Conservation (phyloP, 2,797 vertebrate genomes). For the Moxostoma hubbsi region DNA sequence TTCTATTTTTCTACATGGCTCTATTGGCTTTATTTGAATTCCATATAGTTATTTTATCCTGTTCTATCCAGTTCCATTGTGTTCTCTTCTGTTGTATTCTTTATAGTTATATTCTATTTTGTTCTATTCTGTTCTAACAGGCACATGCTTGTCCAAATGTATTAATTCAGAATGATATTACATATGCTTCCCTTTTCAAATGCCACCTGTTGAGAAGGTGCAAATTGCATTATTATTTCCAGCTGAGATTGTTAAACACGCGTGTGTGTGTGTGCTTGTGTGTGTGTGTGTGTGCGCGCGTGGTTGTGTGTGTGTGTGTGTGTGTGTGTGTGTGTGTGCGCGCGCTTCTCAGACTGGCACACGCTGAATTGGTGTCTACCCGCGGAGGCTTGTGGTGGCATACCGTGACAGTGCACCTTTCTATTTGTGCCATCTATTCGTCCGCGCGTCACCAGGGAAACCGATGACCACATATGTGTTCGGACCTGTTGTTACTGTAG, state of each 20-base stretch:
- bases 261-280: background rate
- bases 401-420: constrained; percentile 42
- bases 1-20: too few species aligned
- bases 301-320: constrained; percentile 22
- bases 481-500: constrained; percentile 23
- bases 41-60: too few species aligned
- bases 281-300: background rate
- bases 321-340: background rate
- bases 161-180: background rate
- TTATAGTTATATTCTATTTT: background rate
- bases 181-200: background rate
- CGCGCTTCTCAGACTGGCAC: constrained; percentile 13
- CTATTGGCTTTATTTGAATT: too few species aligned
- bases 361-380: constrained; percentile 10
- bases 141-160: background rate
- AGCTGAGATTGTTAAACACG: constrained; percentile 4
- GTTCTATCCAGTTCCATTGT: too few species aligned
- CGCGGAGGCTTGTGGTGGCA: constrained; percentile 29
- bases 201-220: constrained; percentile 24
- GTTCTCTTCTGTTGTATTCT: too few species aligned
- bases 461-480: constrained; percentile 8
- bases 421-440: background rate
- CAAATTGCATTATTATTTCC: background rate
- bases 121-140: background rate
- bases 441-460: constrained; percentile 18